Percentiles rank a stretch among this genome's conserved stretches.
phyloP scores from a whole-genome alignment of 1,140 invertebrate genomes.

The Asbolus verrucosus region DNA sequence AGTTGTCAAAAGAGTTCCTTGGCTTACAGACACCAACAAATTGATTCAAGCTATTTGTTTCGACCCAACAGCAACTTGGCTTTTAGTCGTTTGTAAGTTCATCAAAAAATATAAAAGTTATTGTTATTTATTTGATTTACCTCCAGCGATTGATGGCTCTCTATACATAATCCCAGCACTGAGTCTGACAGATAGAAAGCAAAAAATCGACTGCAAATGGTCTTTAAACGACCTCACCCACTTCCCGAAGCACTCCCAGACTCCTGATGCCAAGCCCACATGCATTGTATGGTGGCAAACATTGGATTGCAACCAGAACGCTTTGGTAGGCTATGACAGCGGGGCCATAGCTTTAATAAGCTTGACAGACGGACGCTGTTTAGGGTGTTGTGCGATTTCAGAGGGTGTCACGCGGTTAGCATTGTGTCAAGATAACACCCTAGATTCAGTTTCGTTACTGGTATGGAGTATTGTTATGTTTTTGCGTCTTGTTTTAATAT shows the following conservation, averaged over 20 bases:
- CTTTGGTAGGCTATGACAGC: slow-evolving; percentile 78
- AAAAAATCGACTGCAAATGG: slow-evolving; percentile 72
- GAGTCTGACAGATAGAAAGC: slow-evolving; percentile 69
- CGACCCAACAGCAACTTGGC: slow-evolving; percentile 77
- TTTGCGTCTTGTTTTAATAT: no score
- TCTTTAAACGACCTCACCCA: slow-evolving; percentile 69
- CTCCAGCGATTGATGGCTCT: slow-evolving; percentile 67
- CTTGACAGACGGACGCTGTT: slow-evolving; percentile 74
- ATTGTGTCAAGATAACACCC: slow-evolving; percentile 76
- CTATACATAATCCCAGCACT: slow-evolving; percentile 74
- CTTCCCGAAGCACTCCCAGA: slow-evolving; percentile 66
- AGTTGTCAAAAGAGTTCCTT: slow-evolving; percentile 76
- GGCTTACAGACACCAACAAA: slow-evolving; percentile 73
- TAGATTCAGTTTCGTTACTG: slow-evolving; percentile 76
- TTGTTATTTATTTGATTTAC: slow-evolving; percentile 37
- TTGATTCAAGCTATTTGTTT: slow-evolving; percentile 76
- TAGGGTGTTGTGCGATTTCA: slow-evolving; percentile 74
- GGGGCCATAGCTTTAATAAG: slow-evolving; percentile 80
- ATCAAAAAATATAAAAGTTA: neutral
- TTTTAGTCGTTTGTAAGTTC: slow-evolving; percentile 71
- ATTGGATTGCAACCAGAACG: slow-evolving; percentile 72
- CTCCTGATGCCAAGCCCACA: slow-evolving; percentile 69
- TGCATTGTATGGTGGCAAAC: slow-evolving; percentile 81
- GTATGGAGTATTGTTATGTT: no score
- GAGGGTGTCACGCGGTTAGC: slow-evolving; percentile 71